A percentile compares a stretch with the other conserved stretches of the same genome.
phyloP scores from a whole-genome alignment of 2,888 invertebrate genomes.

The Chironomus riparius region DNA sequence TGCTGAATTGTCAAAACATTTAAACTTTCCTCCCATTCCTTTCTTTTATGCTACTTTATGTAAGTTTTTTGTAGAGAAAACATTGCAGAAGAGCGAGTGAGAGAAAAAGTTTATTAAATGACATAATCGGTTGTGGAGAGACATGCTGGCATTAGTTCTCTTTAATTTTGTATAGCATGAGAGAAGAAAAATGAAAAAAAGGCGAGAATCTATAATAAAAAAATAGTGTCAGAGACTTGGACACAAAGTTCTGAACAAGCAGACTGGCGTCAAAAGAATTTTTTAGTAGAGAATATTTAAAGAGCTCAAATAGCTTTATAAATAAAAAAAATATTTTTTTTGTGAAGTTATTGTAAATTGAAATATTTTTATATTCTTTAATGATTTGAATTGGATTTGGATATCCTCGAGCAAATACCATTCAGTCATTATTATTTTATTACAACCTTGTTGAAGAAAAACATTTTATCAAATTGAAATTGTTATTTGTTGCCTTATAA shows the following conservation, averaged over 20 bases:
- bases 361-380: too few relatives aligned
- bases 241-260: not conserved
- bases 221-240: too few relatives aligned
- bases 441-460: too few relatives aligned
- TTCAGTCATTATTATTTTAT: too few relatives aligned
- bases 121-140: not conserved
- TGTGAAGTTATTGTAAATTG: too few relatives aligned
- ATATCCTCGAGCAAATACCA: too few relatives aligned
- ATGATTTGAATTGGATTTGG: too few relatives aligned
- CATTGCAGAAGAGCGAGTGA: not conserved
- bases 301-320: too few relatives aligned
- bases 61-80: not conserved
- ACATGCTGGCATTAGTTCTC: not conserved
- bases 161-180: not conserved
- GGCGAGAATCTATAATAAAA: not conserved
- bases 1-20: not conserved
- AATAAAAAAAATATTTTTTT: too few relatives aligned
- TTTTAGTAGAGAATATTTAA: too few relatives aligned
- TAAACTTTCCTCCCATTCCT: not conserved
- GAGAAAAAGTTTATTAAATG: not conserved
- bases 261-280: not conserved
- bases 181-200: not conserved
- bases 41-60: not conserved
- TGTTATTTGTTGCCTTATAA: too few relatives aligned
- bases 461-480: too few relatives aligned